Evolutionary conservation across 2,113 vertebrate genomes (phyloP).

Genomic region (Ardeotis arabs): DNA sequence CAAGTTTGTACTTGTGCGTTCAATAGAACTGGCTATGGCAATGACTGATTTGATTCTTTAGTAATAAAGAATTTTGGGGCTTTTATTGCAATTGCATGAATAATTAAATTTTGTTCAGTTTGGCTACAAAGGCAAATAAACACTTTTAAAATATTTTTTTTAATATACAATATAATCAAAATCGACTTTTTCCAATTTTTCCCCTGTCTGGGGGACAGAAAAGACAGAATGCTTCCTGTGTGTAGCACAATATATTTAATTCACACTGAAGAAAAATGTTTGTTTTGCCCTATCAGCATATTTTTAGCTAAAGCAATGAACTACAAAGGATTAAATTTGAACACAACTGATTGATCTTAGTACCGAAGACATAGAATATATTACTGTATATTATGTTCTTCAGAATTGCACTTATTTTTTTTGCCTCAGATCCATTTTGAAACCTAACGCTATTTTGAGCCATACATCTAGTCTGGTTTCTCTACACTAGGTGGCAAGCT

Average conservation of each 20-base stretch:
- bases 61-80: not conserved
- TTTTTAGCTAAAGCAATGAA: conserved; percentile 22
- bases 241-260: not conserved
- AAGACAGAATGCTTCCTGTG: not conserved
- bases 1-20: not conserved
- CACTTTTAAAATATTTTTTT: not conserved
- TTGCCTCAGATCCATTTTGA: not conserved
- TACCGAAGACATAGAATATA: not conserved
- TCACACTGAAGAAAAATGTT: not conserved
- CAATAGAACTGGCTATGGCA: not conserved
- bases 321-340: not conserved
- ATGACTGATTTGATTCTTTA: not conserved
- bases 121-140: not conserved
- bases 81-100: not conserved
- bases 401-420: not conserved
- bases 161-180: not conserved
- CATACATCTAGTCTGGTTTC: not conserved
- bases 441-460: not conserved
- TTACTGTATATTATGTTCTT: not conserved
- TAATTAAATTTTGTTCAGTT: not conserved
- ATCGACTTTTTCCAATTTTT: not conserved
- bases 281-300: not conserved
- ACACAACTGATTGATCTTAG: not conserved
- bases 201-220: not conserved
- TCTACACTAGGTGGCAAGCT: not conserved